Conservation (phyloP, 1,140 invertebrate genomes). For the Macrosteles quadrilineatus region DNA sequence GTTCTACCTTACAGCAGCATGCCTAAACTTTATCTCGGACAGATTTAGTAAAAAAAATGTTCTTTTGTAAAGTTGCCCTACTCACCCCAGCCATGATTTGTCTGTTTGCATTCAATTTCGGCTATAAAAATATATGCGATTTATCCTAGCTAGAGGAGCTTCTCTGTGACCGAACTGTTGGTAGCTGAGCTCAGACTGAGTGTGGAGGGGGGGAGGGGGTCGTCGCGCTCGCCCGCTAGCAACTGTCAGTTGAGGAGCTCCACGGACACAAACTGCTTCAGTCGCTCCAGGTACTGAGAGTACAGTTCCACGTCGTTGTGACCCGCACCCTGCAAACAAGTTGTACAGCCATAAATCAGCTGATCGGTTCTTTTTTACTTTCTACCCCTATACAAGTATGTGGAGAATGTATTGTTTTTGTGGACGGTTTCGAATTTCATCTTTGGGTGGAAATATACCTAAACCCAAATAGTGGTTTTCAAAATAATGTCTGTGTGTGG, state of each 20-base stretch:
- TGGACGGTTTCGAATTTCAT: too few relatives aligned
- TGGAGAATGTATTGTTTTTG: too few relatives aligned
- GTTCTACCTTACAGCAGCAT: too few relatives aligned
- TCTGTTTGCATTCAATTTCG: conserved; percentile 16
- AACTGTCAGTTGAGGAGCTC: conserved; percentile 92
- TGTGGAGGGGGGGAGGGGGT: conserved; percentile 50
- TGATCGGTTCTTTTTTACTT: too few relatives aligned
- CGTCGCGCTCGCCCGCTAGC: conserved; percentile 39
- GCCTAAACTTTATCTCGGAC: too few relatives aligned
- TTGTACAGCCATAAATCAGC: too few relatives aligned
- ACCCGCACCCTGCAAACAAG: conserved; percentile 95
- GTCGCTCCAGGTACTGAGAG: conserved; percentile 94
- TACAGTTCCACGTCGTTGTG: conserved; percentile 99
- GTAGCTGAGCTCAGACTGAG: conserved; percentile 69
- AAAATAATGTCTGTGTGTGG: too few relatives aligned
- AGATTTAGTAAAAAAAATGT: too few relatives aligned
- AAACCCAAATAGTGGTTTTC: too few relatives aligned
- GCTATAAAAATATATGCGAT: conserved; percentile 31
- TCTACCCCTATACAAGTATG: too few relatives aligned
- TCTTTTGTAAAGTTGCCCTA: background rate
- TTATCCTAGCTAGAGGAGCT: conserved; percentile 65
- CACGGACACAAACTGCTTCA: conserved; percentile 95
- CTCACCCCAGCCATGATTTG: background rate
- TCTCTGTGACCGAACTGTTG: conserved; percentile 73
- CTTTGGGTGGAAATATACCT: too few relatives aligned